Evolutionary conservation across 2,888 invertebrate genomes (phyloP).

Genomic region (Acanthacorydalis orientalis): DNA sequence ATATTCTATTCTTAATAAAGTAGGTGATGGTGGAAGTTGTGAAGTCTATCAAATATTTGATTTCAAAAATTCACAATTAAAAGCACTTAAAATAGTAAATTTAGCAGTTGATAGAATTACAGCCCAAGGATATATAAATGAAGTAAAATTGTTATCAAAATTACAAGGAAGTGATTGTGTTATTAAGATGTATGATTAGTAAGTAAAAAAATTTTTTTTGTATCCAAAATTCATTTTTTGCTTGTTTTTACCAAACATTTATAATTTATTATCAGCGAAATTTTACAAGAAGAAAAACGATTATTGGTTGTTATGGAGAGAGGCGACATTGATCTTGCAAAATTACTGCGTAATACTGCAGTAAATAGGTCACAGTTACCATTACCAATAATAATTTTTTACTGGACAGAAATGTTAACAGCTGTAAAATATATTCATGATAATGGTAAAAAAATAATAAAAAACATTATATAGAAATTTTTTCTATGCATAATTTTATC

Average conservation of each 20-base stretch:
- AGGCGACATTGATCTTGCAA: constrained; percentile 77
- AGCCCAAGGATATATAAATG: constrained; percentile 71
- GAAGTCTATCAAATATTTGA: constrained; percentile 63
- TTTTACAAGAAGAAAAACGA: constrained; percentile 38
- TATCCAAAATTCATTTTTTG: not conserved
- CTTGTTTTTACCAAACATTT: not conserved
- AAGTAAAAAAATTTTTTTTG: constrained; percentile 29
- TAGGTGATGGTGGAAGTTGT: constrained; percentile 85
- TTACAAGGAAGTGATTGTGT: constrained; percentile 71
- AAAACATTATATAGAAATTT: no score
- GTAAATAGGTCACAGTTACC: constrained; percentile 34
- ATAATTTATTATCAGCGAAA: constrained; percentile 43
- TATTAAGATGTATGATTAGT: constrained; percentile 76
- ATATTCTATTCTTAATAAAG: constrained; percentile 54
- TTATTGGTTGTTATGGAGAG: constrained; percentile 83
- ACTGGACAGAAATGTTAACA: constrained; percentile 87
- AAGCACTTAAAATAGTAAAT: constrained; percentile 73
- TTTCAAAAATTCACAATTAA: constrained; percentile 33
- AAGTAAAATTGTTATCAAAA: constrained; percentile 64
- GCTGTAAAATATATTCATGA: constrained; percentile 84
- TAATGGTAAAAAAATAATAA: constrained; percentile 41
- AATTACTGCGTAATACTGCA: constrained; percentile 42
- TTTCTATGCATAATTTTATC: not conserved
- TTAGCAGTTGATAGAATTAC: constrained; percentile 54
- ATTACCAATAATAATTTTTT: constrained; percentile 63